Evolutionary conservation across 1,140 invertebrate genomes (phyloP), one percentile per base, ranked within the genome.

Genomic region (Drosophila sturtevanti): DNA sequence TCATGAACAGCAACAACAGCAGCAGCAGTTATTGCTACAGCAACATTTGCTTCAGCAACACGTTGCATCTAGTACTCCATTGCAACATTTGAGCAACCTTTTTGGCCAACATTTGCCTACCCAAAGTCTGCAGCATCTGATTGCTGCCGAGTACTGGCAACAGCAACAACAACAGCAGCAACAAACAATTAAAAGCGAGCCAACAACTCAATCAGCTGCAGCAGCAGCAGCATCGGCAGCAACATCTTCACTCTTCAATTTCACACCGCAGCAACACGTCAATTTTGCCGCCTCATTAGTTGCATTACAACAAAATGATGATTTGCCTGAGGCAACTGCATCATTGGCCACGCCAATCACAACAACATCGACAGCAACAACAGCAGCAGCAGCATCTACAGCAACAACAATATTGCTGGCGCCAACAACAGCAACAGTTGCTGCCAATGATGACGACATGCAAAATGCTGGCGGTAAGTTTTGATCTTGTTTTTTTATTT

Each of bases 251-350:
- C 76, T 87, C 63, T 80, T 87, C 37, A 63, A 77, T 58, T 87
- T 89, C 72, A 80, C 84, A 73, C 84, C 84, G 59, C 85, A 87
- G 72, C 84, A 85, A 66, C 81, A 87, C 79, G 84, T 89, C 79
- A 87, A 89, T 87, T 87, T 87, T 84, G 84, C 84, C 79, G 84
- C 84, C 85, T 87, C 84, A 89, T 89, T 87, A 89, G 84, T 82
- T 52, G 84, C 84, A 77, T 84, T 87, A 87, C 84, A 87, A 78
- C 85, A 87, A 80, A 87, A 84, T 69, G 84, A 90, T 77, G 79
- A 79, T 55, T 60, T 65, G 74, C 73, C 77, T 55, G 72, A 79
- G 75, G 73, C 82, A 63, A 65, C 73, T 66, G 55, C 62, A 56
- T 48, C 82, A 68, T 51, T 73, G 66, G 59, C 68, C 56, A 44